phyloP scores from a whole-genome alignment of 1,140 invertebrate species.

The Trigoniulus corallinus region DNA sequence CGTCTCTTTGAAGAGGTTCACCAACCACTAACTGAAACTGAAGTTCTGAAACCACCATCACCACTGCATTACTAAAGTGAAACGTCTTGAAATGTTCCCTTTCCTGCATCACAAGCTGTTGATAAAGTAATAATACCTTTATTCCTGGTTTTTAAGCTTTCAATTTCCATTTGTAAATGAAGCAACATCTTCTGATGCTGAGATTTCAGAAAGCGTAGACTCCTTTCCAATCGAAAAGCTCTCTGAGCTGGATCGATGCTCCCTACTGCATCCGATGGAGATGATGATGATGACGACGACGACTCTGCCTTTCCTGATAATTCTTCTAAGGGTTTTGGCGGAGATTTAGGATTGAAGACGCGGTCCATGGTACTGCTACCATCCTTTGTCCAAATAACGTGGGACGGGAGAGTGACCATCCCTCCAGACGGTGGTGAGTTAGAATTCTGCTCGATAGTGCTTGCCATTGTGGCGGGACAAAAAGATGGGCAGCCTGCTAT shows the following conservation, averaged over 20 bases:
- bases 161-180: constrained; percentile 1
- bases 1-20: background rate
- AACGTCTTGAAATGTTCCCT: background rate
- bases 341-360: background rate
- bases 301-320: background rate
- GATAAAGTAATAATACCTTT: background rate
- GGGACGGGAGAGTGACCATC: too few relatives aligned
- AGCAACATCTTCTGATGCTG: background rate
- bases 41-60: background rate
- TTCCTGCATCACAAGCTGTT: background rate
- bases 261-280: background rate
- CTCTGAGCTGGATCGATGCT: background rate
- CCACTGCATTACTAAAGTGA: background rate
- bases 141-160: constrained; percentile 1
- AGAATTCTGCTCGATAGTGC: too few relatives aligned
- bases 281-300: background rate
- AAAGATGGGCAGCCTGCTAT: too few relatives aligned
- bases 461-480: too few relatives aligned
- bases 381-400: background rate
- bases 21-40: constrained; percentile 5
- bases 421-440: too few relatives aligned
- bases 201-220: background rate
- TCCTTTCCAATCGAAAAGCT: constrained; percentile 3
- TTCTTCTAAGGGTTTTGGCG: background rate
- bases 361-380: background rate